Evolutionary conservation across 2,797 vertebrate genomes (phyloP).

Genomic region (Rhinophrynus dorsalis): DNA sequence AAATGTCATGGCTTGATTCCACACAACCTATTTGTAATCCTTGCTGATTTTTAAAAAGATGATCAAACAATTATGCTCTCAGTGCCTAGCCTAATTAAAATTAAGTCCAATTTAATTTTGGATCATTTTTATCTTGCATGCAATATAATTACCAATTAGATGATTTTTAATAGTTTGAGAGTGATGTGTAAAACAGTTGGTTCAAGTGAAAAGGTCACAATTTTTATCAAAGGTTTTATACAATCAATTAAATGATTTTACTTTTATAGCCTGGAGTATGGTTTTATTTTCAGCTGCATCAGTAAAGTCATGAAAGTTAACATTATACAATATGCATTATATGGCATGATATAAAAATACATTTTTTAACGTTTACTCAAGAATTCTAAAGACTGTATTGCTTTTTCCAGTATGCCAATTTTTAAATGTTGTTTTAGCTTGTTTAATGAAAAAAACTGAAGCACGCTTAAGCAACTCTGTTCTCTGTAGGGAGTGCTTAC

Average conservation of each 20-base stretch:
- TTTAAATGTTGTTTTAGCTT: too few species aligned
- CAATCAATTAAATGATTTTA: conserved; percentile 14
- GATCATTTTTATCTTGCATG: not conserved
- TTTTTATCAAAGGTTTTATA: conserved; percentile 10
- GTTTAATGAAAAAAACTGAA: too few species aligned
- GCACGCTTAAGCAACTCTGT: too few species aligned
- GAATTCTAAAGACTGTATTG: too few species aligned
- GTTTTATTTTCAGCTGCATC: not conserved
- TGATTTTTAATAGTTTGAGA: conserved; percentile 19
- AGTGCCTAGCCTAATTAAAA: conserved; percentile 35
- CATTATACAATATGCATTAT: too few species aligned
- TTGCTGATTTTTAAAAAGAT: conserved; percentile 21
- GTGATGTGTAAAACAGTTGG: conserved; percentile 18
- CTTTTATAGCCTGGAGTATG: not conserved
- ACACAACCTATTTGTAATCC: conserved; percentile 25
- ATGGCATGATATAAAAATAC: too few species aligned
- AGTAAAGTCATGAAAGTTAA: not conserved
- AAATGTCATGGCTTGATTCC: conserved; percentile 27
- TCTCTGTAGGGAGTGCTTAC: too few species aligned
- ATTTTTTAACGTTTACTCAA: too few species aligned
- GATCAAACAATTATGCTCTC: conserved; percentile 34
- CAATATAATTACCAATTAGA: conserved; percentile 33
- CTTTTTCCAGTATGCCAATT: too few species aligned
- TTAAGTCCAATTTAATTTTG: conserved; percentile 19
- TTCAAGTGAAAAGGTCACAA: conserved; percentile 26